phyloP scores from a whole-genome alignment of 2,797 vertebrate genomes.

The Leucoraja ocellata region DNA sequence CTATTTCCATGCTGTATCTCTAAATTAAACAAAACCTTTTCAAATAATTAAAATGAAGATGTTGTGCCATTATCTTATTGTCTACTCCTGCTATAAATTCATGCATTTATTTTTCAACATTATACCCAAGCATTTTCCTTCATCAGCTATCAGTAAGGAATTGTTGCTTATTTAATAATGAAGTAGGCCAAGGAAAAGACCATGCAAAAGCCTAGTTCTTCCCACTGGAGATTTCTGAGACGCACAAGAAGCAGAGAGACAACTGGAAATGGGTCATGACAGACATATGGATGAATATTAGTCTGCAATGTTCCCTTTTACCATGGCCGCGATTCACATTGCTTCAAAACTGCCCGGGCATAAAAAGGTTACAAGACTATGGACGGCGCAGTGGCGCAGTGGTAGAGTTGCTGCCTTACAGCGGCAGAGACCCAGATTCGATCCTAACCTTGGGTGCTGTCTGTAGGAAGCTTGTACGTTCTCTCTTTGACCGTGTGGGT shows the following conservation, averaged over 20 bases:
- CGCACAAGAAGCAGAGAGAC: background rate
- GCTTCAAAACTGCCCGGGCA: background rate
- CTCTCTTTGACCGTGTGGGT: too few relatives aligned
- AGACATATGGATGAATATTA: background rate
- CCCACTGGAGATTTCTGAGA: background rate
- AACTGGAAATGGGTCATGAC: background rate
- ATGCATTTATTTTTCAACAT: background rate
- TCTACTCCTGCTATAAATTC: too few relatives aligned
- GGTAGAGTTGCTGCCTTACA: too few relatives aligned
- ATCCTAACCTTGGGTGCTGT: too few relatives aligned
- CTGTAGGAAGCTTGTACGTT: too few relatives aligned
- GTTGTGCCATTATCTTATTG: too few relatives aligned
- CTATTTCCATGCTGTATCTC: too few relatives aligned
- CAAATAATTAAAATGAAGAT: background rate
- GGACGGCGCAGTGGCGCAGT: too few relatives aligned
- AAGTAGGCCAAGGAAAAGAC: background rate
- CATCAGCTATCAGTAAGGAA: background rate
- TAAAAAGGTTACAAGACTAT: background rate
- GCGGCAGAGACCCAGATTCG: too few relatives aligned
- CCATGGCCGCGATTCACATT: background rate
- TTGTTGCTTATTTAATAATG: background rate
- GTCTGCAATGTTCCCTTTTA: constrained; percentile 5
- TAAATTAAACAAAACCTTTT: background rate
- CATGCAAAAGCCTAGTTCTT: background rate
- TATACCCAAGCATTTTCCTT: background rate